Percentiles rank a stretch among this genome's conserved stretches.
phyloP scores from a whole-genome alignment of 2,888 invertebrate genomes.

The Metacarcinus magister region DNA sequence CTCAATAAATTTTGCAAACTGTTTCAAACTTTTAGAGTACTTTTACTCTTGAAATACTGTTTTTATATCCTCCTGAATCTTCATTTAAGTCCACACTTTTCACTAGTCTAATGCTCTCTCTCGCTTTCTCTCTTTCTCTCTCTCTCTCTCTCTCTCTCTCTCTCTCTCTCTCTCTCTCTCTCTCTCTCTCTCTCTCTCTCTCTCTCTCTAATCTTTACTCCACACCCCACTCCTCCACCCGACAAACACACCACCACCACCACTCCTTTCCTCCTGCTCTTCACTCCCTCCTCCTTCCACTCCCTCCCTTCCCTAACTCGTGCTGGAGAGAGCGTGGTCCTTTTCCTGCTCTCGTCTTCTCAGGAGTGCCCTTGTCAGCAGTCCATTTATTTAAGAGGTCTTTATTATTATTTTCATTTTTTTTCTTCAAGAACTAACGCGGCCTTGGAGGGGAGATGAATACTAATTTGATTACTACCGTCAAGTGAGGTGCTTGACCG shows the following conservation, averaged over 20 bases:
- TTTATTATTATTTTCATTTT: background rate
- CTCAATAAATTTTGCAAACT: too few species aligned
- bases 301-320: background rate
- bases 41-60: background rate
- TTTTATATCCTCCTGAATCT: background rate
- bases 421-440: background rate
- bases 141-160: constrained; percentile 14
- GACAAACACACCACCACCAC: background rate
- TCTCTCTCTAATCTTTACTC: background rate
- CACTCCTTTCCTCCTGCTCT: background rate
- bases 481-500: background rate
- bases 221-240: background rate
- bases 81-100: background rate
- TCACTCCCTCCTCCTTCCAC: background rate
- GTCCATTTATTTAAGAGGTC: background rate
- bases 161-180: constrained; percentile 18
- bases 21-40: too few species aligned
- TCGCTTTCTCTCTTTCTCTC: background rate
- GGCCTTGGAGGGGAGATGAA: background rate
- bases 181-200: constrained; percentile 28
- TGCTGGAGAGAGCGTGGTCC: background rate
- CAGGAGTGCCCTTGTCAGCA: background rate
- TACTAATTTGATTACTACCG: background rate
- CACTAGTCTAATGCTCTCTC: background rate
- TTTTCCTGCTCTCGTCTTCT: background rate